Percentiles rank a stretch among this genome's conserved stretches.
These are phyloP conservation scores for Rhagoletis zephyria DNA, from an alignment of 1,140 invertebrate genomes.

Conservation along the genomic window DNA sequence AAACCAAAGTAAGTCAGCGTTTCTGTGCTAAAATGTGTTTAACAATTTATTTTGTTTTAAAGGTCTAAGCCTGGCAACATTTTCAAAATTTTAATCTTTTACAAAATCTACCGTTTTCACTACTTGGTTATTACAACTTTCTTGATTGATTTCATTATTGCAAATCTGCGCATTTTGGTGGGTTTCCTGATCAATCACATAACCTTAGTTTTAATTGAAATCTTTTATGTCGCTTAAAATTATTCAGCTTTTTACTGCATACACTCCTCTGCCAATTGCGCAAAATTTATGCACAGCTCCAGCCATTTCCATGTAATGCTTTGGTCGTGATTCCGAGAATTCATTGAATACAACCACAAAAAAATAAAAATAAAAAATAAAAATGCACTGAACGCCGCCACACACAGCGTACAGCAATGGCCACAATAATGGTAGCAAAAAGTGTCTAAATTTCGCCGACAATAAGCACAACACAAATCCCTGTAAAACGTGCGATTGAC, in stretches of 20 bases:
- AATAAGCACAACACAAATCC: not conserved
- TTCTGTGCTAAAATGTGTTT: too few species aligned
- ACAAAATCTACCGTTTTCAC: too few species aligned
- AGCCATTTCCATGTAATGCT: not conserved
- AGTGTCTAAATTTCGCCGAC: constrained; percentile 34
- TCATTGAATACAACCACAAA: not conserved
- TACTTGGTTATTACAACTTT: too few species aligned
- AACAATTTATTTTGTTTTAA: too few species aligned
- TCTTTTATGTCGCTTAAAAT: not conserved
- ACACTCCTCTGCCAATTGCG: not conserved
- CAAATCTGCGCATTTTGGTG: too few species aligned
- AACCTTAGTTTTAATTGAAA: not conserved
- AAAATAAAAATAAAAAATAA: not conserved
- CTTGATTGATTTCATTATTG: too few species aligned
- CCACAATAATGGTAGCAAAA: constrained; percentile 18
- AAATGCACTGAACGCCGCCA: not conserved
- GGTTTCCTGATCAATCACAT: too few species aligned
- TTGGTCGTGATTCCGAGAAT: not conserved
- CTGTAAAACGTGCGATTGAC: constrained; percentile 40
- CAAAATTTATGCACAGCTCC: not conserved
- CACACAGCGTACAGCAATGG: not conserved
- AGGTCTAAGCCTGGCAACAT: too few species aligned
- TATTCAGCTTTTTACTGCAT: too few species aligned
- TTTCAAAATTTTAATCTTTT: too few species aligned
- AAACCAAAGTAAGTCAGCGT: too few species aligned